Evolutionary conservation across 1,140 invertebrate species (phyloP).

Genomic region (Drosophila sulfurigaster): DNA sequence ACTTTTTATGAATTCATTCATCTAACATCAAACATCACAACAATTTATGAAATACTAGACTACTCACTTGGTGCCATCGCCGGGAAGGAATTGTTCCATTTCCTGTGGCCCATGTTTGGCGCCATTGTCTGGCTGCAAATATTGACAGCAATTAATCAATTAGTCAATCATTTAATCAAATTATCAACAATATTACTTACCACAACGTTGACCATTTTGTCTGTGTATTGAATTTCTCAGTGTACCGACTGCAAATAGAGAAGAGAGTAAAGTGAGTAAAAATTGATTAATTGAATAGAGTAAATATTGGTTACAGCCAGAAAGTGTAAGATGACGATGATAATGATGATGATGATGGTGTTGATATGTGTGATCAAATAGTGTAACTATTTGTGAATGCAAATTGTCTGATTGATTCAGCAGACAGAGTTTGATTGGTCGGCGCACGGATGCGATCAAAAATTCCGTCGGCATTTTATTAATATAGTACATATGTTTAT

Average conservation of each 20-base stretch:
- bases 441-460: background rate
- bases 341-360: background rate
- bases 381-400: constrained; percentile 43
- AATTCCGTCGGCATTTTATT: background rate
- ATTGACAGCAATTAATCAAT: constrained; percentile 36
- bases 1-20: constrained; percentile 5
- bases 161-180: constrained; percentile 26
- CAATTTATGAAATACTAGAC: background rate
- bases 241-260: constrained; percentile 50
- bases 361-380: background rate
- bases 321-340: background rate
- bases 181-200: constrained; percentile 52
- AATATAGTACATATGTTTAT: constrained; percentile 14
- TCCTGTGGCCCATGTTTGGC: constrained; percentile 85
- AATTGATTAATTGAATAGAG: constrained; percentile 40
- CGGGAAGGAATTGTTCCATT: constrained; percentile 88
- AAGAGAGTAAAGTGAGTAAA: background rate
- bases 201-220: constrained; percentile 81
- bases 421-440: constrained; percentile 45
- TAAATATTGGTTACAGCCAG: constrained; percentile 27
- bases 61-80: constrained; percentile 83
- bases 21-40: background rate
- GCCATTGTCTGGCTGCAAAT: constrained; percentile 64
- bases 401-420: constrained; percentile 55
- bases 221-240: constrained; percentile 31